Evolutionary conservation across 2,888 invertebrate species (phyloP).

Genomic region (Polyploca ridens): DNA sequence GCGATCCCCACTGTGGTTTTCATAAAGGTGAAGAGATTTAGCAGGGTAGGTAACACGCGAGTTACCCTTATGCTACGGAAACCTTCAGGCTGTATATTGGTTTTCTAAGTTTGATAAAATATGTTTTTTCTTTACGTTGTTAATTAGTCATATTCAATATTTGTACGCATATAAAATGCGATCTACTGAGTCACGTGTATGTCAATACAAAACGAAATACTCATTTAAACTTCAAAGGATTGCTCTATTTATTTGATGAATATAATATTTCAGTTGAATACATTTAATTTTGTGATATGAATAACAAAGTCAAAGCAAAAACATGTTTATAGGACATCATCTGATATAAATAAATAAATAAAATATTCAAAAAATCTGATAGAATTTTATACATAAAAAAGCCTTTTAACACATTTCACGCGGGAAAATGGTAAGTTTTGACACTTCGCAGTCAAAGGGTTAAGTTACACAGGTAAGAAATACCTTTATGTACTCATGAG

Average conservation of each 20-base stretch:
- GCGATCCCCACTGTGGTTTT: too few relatives aligned
- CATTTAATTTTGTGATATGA: neutral
- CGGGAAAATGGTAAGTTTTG: neutral
- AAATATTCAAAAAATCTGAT: neutral
- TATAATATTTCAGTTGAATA: constrained; percentile 4
- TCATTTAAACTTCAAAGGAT: neutral
- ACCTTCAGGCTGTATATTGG: too few relatives aligned
- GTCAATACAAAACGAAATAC: neutral
- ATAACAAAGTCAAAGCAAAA: constrained; percentile 1
- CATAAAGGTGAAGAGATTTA: too few relatives aligned
- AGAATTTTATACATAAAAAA: neutral
- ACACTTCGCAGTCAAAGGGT: neutral
- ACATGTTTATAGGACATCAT: neutral
- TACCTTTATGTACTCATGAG: neutral
- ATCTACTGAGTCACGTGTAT: neutral
- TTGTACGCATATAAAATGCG: neutral
- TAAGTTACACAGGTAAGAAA: neutral
- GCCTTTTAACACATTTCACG: neutral
- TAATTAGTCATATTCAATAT: neutral
- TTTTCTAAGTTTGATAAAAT: too few relatives aligned
- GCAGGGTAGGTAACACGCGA: too few relatives aligned
- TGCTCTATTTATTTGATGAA: neutral
- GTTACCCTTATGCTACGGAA: too few relatives aligned
- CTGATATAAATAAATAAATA: too few relatives aligned
- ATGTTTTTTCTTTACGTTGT: neutral